These are phyloP conservation scores for Anhinga anhinga DNA, from an alignment of 2,113 vertebrate genomes.

Conservation along the genomic window DNA sequence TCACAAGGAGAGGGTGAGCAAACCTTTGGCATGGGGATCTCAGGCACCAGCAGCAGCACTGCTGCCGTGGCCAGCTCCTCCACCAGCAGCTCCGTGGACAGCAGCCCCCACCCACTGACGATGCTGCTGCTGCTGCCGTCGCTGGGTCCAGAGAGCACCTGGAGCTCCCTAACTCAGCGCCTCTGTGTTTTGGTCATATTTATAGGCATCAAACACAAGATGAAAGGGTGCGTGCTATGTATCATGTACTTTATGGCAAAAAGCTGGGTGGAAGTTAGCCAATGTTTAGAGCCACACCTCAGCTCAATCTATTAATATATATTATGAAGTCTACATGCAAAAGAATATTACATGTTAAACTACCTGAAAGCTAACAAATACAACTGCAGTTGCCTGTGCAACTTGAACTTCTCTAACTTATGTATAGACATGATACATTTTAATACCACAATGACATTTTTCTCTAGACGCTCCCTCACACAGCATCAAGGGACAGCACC, in stretches of 20 bases:
- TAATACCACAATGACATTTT: background rate
- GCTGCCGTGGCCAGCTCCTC: background rate
- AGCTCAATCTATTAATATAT: background rate
- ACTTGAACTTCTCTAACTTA: background rate
- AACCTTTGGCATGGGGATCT: background rate
- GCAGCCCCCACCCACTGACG: background rate
- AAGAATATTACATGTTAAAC: background rate
- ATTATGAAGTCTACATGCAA: background rate
- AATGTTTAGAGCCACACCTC: background rate
- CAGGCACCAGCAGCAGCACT: background rate
- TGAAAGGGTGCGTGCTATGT: accelerated
- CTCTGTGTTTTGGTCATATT: background rate
- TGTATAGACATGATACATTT: background rate
- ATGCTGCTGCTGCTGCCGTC: accelerated
- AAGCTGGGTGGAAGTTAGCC: background rate
- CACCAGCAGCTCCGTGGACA: accelerated
- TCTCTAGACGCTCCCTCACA: background rate
- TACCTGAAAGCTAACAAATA: background rate
- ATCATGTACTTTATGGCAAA: background rate
- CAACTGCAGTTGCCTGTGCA: background rate
- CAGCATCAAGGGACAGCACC: background rate
- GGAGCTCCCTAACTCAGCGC: background rate
- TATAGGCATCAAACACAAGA: background rate
- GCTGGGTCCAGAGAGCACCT: accelerated
- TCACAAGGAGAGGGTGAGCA: background rate